Base-by-base conservation (phyloP, 2,797 vertebrate species). In the Ctenopoma multispine region DNA sequence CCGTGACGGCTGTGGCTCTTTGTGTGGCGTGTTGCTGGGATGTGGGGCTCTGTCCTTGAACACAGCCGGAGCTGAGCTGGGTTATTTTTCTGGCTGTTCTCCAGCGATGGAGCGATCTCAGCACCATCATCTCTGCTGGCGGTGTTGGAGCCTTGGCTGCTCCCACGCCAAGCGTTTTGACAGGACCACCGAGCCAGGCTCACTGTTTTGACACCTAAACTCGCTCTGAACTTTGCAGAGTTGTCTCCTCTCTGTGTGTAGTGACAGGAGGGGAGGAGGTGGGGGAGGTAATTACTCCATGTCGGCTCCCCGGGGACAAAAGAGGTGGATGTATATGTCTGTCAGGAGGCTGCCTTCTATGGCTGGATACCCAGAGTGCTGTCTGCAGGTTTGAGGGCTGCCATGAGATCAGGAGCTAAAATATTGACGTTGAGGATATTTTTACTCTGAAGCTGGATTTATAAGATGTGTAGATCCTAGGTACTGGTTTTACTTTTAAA, bases 181-280 rank as follows among this genome's bases (percentile, higher is more conserved):
- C 72, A 71, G 58, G 46, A 62, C 40, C 51, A n/a, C 7, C 7
- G 43, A 67, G 18, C 11, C 49, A 27, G 7, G 36, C 41, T 17
- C 5, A 1, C 7, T 29, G 67, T 44, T 67, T 44, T 67, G 72
- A 80, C 72, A 59, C 57, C 47, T 63, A 20, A 59, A 54, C 21
- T 75, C 24, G 1, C 44, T 56, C 62, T 63, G 77, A 71, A 80
- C 72, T 71, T 17, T 69, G 53, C 31, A 59, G 48, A 54, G 58
- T 18, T 20, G 17, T 8, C 70, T 55, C 1, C 1, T 49, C 41
- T 56, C 14, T 53, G 63, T 41, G 20, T 7, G 29, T 31, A 1
- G 31, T 38, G 68, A 40, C 13, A 0, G 58, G 9, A 13, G 21
- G 21, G 23, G 24, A 24, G 41, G n/a, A 40, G 49, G 50, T 10